Conservation (phyloP, 2,113 vertebrate species). For the Sialia sialis region DNA sequence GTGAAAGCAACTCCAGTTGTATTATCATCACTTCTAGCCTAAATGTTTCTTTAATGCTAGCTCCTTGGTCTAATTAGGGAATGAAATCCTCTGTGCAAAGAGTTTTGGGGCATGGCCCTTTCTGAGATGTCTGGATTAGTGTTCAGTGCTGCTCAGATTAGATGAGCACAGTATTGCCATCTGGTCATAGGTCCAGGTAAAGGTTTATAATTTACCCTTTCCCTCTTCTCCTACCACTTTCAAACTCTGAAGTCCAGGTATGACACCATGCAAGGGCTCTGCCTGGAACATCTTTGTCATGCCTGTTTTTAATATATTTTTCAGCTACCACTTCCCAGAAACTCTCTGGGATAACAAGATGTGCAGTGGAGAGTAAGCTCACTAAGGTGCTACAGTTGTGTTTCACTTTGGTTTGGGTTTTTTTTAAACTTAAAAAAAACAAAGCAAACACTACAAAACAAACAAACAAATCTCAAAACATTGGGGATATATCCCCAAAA, state of each 20-base stretch:
- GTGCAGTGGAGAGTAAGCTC: not conserved
- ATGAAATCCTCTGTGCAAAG: not conserved
- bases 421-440: not conserved
- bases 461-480: not conserved
- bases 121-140: not conserved
- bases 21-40: not conserved
- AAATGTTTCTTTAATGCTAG: not conserved
- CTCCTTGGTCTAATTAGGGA: not conserved
- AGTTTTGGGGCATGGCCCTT: not conserved
- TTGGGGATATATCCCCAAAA: not conserved
- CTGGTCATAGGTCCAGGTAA: not conserved
- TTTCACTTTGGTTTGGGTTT: not conserved
- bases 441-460: not conserved
- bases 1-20: not conserved
- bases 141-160: not conserved
- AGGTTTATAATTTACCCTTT: not conserved
- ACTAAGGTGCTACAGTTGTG: not conserved
- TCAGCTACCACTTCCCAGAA: not conserved
- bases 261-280: not conserved
- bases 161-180: not conserved
- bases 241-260: not conserved
- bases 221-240: not conserved
- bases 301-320: not conserved
- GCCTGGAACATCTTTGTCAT: not conserved
- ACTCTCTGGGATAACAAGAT: not conserved